A percentile compares a stretch with the other conserved stretches of the same genome.
Evolutionary conservation across 35 echinoderm and acorn worm genomes (phyloP).

Genomic region (Apostichopus parvimensis): DNA sequence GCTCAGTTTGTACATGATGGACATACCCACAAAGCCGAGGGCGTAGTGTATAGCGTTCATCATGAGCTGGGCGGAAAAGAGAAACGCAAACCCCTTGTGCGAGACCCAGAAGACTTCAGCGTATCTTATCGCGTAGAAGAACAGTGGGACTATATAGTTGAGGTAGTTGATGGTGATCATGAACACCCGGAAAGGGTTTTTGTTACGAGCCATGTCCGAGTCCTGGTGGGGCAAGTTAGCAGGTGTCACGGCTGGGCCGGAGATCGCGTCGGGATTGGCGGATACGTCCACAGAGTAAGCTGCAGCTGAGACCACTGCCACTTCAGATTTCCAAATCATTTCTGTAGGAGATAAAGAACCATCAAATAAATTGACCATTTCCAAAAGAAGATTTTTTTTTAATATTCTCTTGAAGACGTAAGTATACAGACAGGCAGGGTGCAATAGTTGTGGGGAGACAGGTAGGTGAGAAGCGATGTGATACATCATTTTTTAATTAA

Average conservation of each 20-base stretch:
- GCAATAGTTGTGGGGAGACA: too few relatives aligned
- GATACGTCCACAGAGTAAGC: not conserved
- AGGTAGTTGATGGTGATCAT: constrained; percentile 95
- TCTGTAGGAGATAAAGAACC: constrained; percentile 12
- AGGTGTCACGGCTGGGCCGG: constrained; percentile 18
- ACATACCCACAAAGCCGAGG: constrained; percentile 83
- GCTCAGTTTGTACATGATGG: constrained; percentile 87
- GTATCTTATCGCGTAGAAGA: constrained; percentile 89
- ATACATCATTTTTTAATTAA: too few relatives aligned
- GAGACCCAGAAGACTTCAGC: constrained; percentile 94
- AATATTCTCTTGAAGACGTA: too few relatives aligned
- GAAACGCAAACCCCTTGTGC: constrained; percentile 88
- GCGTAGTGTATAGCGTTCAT: constrained; percentile 86
- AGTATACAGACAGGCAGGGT: too few relatives aligned
- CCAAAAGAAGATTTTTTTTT: too few relatives aligned
- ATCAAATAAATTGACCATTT: not conserved
- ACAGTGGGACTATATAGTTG: constrained; percentile 87
- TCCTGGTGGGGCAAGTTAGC: not conserved
- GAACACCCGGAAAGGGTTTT: constrained; percentile 74
- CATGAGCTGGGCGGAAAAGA: constrained; percentile 82
- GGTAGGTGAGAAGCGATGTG: too few relatives aligned
- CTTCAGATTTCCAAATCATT: constrained; percentile 75
- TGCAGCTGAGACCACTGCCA: constrained; percentile 50
- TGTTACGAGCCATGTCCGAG: constrained; percentile 30
- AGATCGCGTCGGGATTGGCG: constrained; percentile 8